Evolutionary conservation across 2,888 invertebrate species (phyloP), one percentile per base, ranked within the genome.

Genomic region (Merodon equestris): DNA sequence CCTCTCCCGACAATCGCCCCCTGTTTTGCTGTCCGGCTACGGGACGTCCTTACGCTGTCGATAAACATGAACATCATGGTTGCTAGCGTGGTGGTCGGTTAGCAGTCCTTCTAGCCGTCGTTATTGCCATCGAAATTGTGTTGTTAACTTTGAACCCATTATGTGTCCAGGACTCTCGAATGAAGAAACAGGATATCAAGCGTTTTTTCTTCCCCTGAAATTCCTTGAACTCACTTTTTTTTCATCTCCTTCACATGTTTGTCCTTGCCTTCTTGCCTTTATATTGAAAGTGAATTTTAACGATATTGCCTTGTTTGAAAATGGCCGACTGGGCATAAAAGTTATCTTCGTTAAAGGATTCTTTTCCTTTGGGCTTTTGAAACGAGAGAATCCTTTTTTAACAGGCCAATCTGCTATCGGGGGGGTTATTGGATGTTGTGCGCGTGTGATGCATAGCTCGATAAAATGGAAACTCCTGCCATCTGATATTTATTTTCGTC

Each of bases 81-180:
- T 67, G 61, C 45, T 77, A 56, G 66, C 47, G 67, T 48, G 45
- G 40, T 56, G 45, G 56, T 48, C 44, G n/a, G 51, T n/a, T 50
- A 53, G 63, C 53, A 54, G 67, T 63, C 67, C 54, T 72, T 66
- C 45, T 67, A 27, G 47, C 51, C 48, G 66, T 61, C 63, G 64
- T 79, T 71, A 70, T 60, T 60, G 64, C 74, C 68, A 79, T 74
- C 64, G 79, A 79, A 74, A 79, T 79, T 79, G 79, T 79, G 73
- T 79, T 79, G 79, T 79, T 79, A 79, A 79, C 74, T 79, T 79
- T 79, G 79, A 74, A 64, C 68, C 79, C 64, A 74, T 74, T 68
- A 74, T 70, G 74, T 79, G 73, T 58, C 67, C 51, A 67, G 61
- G 72, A 68, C 58, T 73, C 53, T 53, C 34, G 40, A 40, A 63